Evolutionary conservation across 2,888 invertebrate genomes (phyloP).

Genomic region (Drosophila borborema): DNA sequence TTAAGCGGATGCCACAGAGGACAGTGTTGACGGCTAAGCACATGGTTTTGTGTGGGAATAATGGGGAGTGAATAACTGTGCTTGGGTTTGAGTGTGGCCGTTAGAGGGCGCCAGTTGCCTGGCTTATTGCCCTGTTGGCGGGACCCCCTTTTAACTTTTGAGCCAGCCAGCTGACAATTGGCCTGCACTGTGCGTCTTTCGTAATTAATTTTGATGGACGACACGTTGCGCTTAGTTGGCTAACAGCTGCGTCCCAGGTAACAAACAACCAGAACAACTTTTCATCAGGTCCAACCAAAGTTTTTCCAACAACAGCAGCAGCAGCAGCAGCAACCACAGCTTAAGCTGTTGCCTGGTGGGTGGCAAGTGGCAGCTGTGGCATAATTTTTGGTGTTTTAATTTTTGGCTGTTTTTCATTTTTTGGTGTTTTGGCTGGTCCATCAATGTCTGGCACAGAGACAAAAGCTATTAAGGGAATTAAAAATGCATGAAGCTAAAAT

Average conservation of each 20-base stretch:
- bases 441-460: constrained; percentile 76
- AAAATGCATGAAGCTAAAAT: constrained; percentile 79
- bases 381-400: constrained; percentile 66
- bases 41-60: constrained; percentile 21
- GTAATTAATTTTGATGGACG: constrained; percentile 83
- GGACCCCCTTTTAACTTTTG: constrained; percentile 82
- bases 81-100: constrained; percentile 31
- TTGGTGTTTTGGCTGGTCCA: constrained; percentile 66
- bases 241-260: constrained; percentile 67
- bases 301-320: constrained; percentile 40
- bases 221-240: constrained; percentile 76
- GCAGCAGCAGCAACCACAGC: neutral
- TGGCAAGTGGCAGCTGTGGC: constrained; percentile 54
- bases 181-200: constrained; percentile 70
- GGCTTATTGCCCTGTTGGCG: constrained; percentile 67
- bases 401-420: constrained; percentile 48
- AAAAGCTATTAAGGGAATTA: constrained; percentile 82
- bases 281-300: constrained; percentile 41
- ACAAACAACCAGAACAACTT: constrained; percentile 56
- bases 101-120: constrained; percentile 57
- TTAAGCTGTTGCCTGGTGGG: constrained; percentile 54
- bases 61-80: neutral
- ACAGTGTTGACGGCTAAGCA: constrained; percentile 67
- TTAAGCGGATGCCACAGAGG: constrained; percentile 51
- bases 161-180: constrained; percentile 71